Evolutionary conservation across 2,113 vertebrate species (phyloP).

Genomic region (Trachemys scripta): DNA sequence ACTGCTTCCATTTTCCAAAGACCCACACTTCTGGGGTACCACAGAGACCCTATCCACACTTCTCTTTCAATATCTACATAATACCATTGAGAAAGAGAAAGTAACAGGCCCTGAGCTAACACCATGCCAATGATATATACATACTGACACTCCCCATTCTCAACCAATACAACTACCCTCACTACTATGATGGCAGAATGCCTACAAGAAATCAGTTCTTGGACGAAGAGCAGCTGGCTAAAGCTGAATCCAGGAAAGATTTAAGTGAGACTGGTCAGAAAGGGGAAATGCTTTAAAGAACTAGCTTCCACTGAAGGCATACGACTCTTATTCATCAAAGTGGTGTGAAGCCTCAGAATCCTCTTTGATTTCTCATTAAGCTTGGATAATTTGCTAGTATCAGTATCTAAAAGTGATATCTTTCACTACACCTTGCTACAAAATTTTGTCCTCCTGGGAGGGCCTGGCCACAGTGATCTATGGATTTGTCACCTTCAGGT

Average conservation of each 20-base stretch:
- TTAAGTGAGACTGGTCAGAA: neutral
- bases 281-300: neutral
- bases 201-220: neutral
- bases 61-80: neutral
- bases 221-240: neutral
- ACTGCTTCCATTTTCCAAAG: neutral
- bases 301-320: neutral
- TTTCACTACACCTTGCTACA: neutral
- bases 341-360: neutral
- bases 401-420: neutral
- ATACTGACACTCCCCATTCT: neutral
- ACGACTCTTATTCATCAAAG: no score
- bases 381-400: neutral
- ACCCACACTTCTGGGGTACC: neutral
- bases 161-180: fast-evolving
- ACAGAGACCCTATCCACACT: neutral
- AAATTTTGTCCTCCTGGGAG: neutral
- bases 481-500: neutral
- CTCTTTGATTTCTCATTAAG: neutral
- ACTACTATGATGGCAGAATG: neutral
- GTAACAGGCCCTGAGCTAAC: neutral
- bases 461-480: neutral
- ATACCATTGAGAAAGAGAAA: neutral
- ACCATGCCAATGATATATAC: neutral
- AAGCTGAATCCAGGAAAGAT: neutral